Evolutionary conservation across 2,797 vertebrate genomes (phyloP).

Genomic region (Phyllotis vaccarum): DNA sequence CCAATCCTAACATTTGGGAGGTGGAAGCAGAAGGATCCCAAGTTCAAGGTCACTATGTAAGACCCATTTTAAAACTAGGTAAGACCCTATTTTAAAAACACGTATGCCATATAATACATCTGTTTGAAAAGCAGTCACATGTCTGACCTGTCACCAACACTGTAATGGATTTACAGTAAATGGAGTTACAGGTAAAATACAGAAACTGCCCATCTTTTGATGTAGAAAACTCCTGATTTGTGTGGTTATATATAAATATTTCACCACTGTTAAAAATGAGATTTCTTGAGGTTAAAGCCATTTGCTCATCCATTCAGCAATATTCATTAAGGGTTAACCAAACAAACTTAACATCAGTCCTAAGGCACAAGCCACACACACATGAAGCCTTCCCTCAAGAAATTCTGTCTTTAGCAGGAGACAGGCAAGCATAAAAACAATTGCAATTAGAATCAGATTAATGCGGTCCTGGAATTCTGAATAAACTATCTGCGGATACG

Average conservation of each 20-base stretch:
- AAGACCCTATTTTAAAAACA: neutral
- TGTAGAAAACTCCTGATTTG: neutral
- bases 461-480: neutral
- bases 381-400: neutral
- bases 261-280: neutral
- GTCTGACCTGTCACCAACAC: neutral
- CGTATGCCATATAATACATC: neutral
- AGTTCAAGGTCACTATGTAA: neutral
- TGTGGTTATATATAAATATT: neutral
- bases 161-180: neutral
- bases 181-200: neutral
- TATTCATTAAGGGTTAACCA: neutral
- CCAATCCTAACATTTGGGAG: neutral
- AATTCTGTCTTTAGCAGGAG: conserved; percentile 41
- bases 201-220: neutral
- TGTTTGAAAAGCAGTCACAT: conserved; percentile 53
- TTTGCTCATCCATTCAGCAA: neutral
- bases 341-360: neutral
- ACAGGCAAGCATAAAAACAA: conserved; percentile 15
- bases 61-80: neutral
- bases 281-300: neutral
- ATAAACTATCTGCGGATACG: neutral
- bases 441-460: neutral
- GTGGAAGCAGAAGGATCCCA: neutral
- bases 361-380: neutral